phyloP scores from a whole-genome alignment of 2,113 vertebrate genomes.

The Lasiurus borealis region DNA sequence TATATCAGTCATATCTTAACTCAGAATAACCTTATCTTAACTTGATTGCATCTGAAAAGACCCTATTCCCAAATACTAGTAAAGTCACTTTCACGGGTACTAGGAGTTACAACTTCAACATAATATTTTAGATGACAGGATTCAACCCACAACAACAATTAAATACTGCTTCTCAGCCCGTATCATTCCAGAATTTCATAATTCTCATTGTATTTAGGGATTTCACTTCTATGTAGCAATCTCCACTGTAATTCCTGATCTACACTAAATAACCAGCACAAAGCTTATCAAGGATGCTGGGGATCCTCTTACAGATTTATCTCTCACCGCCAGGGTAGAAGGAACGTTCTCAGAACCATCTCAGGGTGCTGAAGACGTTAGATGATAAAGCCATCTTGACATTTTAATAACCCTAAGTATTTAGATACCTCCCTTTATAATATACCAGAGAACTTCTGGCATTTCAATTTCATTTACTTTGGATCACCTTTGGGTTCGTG shows the following conservation, averaged over 20 bases:
- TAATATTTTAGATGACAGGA: not conserved
- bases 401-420: not conserved
- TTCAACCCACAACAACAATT: constrained; percentile 17
- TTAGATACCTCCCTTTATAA: not conserved
- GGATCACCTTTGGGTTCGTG: not conserved
- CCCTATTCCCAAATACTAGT: not conserved
- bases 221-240: not conserved
- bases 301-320: not conserved
- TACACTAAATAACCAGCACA: not conserved
- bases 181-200: not conserved
- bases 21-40: not conserved
- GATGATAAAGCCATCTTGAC: not conserved
- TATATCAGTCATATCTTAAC: not conserved
- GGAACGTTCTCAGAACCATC: not conserved
- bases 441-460: not conserved
- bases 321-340: not conserved
- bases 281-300: not conserved
- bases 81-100: not conserved
- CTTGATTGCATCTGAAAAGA: not conserved
- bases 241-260: not conserved
- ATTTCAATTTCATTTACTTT: constrained; percentile 50
- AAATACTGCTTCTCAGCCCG: not conserved
- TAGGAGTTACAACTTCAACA: not conserved
- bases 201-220: not conserved
- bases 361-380: not conserved